A percentile compares a stretch with the other conserved stretches of the same genome.
Conservation (phyloP, 2,888 invertebrate species). For the Lacanobia oleracea region DNA sequence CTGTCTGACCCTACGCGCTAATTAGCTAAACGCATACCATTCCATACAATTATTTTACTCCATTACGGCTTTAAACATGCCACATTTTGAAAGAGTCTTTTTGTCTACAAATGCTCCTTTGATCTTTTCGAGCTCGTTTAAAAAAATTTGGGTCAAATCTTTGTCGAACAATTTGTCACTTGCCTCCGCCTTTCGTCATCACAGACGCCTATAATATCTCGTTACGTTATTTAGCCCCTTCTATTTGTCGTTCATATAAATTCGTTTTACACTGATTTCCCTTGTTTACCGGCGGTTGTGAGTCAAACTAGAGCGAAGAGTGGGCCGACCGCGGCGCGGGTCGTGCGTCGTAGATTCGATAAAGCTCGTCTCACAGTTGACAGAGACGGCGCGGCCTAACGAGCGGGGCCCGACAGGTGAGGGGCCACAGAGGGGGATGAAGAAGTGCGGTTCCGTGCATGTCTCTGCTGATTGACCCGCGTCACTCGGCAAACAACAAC, state of each 20-base stretch:
- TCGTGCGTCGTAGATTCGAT: constrained; percentile 91
- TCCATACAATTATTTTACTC: constrained; percentile 80
- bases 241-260: constrained; percentile 83
- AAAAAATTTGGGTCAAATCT: constrained; percentile 33
- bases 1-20: constrained; percentile 80
- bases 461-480: constrained; percentile 91
- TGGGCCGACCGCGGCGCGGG: constrained; percentile 87
- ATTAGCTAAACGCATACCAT: constrained; percentile 86
- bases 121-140: constrained; percentile 26
- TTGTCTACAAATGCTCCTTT: constrained; percentile 36
- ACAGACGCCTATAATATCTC: constrained; percentile 53
- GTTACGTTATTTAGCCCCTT: constrained; percentile 68
- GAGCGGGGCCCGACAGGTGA: constrained; percentile 78
- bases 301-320: constrained; percentile 87
- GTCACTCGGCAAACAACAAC: constrained; percentile 91
- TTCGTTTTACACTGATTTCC: constrained; percentile 88
- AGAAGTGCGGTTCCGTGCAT: constrained; percentile 91
- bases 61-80: constrained; percentile 47
- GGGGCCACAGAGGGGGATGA: constrained; percentile 79
- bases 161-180: constrained; percentile 24
- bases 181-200: constrained; percentile 26
- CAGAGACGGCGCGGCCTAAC: constrained; percentile 89
- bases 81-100: constrained; percentile 45
- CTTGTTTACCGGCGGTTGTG: constrained; percentile 88
- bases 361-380: constrained; percentile 90